Evolutionary conservation across 2,888 invertebrate genomes (phyloP).

Genomic region (Folsomia candida): DNA sequence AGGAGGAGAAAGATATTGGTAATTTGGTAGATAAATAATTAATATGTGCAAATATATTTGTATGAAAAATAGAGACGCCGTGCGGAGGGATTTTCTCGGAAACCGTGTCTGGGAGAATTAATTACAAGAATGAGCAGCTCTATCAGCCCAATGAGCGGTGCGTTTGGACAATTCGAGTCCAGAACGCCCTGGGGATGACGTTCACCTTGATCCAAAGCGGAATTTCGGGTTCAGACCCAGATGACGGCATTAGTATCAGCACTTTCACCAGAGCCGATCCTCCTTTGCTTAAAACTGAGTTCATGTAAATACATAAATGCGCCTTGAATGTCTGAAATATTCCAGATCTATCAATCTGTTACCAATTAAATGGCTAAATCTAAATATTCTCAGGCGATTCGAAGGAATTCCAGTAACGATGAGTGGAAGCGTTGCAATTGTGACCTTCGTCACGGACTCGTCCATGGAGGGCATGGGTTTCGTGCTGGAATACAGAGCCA

Average conservation of each 20-base stretch:
- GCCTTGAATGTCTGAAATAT: background rate
- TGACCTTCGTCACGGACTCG: background rate
- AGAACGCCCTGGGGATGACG: background rate
- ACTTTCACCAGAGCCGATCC: background rate
- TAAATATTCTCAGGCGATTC: background rate
- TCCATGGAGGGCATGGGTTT: background rate
- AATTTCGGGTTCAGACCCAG: background rate
- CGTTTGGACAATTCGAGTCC: constrained; percentile 11
- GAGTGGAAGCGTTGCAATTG: background rate
- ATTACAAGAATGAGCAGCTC: background rate
- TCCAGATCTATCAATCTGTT: too few species aligned
- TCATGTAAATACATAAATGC: background rate
- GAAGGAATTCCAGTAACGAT: background rate
- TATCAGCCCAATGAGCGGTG: background rate
- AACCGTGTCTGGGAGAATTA: background rate
- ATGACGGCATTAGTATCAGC: background rate
- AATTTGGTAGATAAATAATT: too few species aligned
- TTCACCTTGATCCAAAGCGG: background rate
- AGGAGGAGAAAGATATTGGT: too few species aligned
- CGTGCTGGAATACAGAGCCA: background rate
- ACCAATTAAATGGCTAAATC: background rate
- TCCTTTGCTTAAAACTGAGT: background rate
- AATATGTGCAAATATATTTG: too few species aligned
- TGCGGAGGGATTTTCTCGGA: background rate
- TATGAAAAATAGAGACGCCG: background rate